Base-by-base conservation (phyloP, 2,888 invertebrate species). In the Drosophila borealis region DNA sequence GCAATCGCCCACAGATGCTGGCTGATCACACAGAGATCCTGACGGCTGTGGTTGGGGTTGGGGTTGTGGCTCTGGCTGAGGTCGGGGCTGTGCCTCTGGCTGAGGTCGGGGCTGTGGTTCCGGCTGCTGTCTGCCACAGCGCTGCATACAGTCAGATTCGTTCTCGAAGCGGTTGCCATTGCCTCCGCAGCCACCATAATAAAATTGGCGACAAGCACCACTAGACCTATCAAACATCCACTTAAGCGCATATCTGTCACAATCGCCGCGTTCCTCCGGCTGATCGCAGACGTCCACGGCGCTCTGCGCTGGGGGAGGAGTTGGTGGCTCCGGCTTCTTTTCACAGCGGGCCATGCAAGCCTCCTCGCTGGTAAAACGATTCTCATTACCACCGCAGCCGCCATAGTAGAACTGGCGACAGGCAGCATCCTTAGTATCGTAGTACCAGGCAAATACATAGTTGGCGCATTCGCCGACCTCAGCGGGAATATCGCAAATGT, bases 161-260 rank as follows among this genome's bases (percentile, higher is more conserved):
- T 94, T 93, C 3, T 91, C 92, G 93, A 98, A 98, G 92, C 97
- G 96, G 92, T 98, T 98, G 0, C 94, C 94, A 90, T 99, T 99
- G 42, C 98, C 98, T 17, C 95, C 96, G 91, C 98, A 98, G 50
- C 98, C 98, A 48, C 98, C 97, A 90, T 96, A 98, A 81, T 96
- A 95, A 93, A 98, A 98, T 88, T 95, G 95, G 57, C 94, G 93
- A 91, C 98, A 99, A 19, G 93, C 93, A 64, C 94, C 94, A 53
- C 94, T 94, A 72, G 94, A 93, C 0, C 95, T 95, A 90, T 98
- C 97, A 92, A 94, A 98, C 93, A 95, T 96, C 96, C 97, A 98
- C 56, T 94, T 94, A 70, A 94, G 93, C 4, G 94, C 94, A 91
- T 96, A 97, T 70, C 95, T 94, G 55, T 94, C 94, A 86, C 98